Percentiles rank a stretch among this genome's conserved stretches.
phyloP scores from a whole-genome alignment of 2,797 vertebrate genomes.

The Chrysocyon brachyurus region DNA sequence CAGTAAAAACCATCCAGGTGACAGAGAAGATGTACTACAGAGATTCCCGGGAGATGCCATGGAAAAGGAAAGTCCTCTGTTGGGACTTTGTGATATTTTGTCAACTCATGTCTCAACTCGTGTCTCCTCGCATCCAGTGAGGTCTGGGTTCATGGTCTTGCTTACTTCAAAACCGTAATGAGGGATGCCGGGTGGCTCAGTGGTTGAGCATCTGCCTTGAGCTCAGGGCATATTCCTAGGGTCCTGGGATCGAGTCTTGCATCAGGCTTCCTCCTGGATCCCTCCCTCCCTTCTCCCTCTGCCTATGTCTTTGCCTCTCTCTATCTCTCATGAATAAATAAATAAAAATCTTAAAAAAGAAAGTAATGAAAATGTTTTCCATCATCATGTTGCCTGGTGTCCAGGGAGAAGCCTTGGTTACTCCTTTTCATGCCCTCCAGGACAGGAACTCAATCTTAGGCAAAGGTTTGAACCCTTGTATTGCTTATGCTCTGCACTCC shows the following conservation, averaged over 20 bases:
- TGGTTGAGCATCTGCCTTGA: no score
- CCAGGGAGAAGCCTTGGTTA: not conserved
- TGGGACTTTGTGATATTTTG: rapidly evolving
- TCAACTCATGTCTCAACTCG: not conserved
- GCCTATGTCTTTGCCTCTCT: no score
- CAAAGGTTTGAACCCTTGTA: not conserved
- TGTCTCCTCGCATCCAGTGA: not conserved
- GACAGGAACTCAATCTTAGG: not conserved
- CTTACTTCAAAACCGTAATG: not conserved
- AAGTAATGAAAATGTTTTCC: no score
- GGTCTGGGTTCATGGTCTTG: not conserved
- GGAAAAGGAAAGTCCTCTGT: rapidly evolving
- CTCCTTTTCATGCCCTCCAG: not conserved
- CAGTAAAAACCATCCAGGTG: not conserved
- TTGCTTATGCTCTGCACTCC: not conserved
- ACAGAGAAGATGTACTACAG: not conserved
- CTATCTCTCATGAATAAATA: no score
- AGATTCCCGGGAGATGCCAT: rapidly evolving
- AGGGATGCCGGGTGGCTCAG: no score
- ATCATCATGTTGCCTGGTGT: not conserved
- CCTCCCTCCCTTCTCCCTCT: no score
- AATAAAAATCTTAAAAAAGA: no score
- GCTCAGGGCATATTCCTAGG: no score
- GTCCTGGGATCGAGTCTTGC: no score
- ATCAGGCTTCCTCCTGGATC: no score